Evolutionary conservation across 2,888 invertebrate genomes (phyloP), one percentile per base, ranked within the genome.

Genomic region (Oxystoma pomonae): DNA sequence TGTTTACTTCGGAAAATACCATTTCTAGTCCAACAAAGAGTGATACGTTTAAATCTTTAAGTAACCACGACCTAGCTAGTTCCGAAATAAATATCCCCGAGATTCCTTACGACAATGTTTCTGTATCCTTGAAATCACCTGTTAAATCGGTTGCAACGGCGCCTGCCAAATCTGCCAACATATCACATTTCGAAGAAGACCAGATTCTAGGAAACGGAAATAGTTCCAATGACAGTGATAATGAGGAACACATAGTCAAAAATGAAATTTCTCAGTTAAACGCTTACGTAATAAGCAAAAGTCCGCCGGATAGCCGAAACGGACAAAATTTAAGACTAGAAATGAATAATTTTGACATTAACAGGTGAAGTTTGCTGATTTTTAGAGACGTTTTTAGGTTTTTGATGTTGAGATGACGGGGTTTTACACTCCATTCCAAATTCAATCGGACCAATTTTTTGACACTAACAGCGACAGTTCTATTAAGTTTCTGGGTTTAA

Each of bases 281-380:
- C 68, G 70, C 69, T 17, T 69, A 72, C 55, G 73, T 72, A 12
- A 68, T 65, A 50, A 65, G 64, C 56, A 67, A 67, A 56, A 75
- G 71, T 67, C 71, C 71, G 55, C 69, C 69, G 19, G 64, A 61
- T 56, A 60, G 55, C 62, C 64, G 56, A 65, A 69, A 60, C 53
- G 65, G 56, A 61, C 68, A 51, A 59, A 64, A 62, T 62, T 65
- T 58, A 65, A 67, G 63, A 52, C 71, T 78, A 71, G 77, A 77
- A 73, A 72, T 77, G 74, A 74, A 76, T 68, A 72, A 69, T 70
- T 73, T 78, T 53, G 70, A 73, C 64, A 71, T 70, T 55, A 73
- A 74, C 70, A 76, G 76, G 72, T 78, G 77, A 78, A 70, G 61
- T 64, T 17, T 3, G n/a, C 16, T 53, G 7, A 53, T n/a, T 35